A percentile compares a stretch with the other conserved stretches of the same genome.
These are phyloP conservation scores for Drosophila equinoxialis DNA, from an alignment of 1,140 invertebrate species.

Conservation along the genomic window DNA sequence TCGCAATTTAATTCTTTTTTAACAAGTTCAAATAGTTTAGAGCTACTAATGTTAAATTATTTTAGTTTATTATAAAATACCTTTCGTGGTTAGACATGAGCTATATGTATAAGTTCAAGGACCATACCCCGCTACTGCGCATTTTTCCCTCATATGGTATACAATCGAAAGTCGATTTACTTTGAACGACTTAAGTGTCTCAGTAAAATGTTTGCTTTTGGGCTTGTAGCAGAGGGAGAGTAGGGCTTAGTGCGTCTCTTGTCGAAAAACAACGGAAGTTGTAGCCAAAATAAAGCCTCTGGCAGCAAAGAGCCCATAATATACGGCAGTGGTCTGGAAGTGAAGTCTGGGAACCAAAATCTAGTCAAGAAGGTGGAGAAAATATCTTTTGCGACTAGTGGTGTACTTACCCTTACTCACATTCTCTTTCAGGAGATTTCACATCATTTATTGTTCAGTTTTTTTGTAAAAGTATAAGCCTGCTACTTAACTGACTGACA, in stretches of 20 bases:
- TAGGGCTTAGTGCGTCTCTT: constrained; percentile 39
- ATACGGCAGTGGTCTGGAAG: constrained; percentile 44
- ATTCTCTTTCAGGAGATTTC: constrained; percentile 58
- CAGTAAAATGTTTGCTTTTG: constrained; percentile 67
- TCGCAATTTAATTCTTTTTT: no score
- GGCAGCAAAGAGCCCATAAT: constrained; percentile 39
- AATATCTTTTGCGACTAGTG: constrained; percentile 37
- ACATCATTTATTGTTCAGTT: constrained; percentile 68
- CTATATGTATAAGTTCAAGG: constrained; percentile 32
- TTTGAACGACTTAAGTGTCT: constrained; percentile 62
- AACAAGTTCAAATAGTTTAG: no score
- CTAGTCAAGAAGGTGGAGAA: constrained; percentile 21
- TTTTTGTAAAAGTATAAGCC: constrained; percentile 53
- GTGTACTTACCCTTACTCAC: constrained; percentile 9
- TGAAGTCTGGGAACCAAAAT: constrained; percentile 12
- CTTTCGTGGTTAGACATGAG: constrained; percentile 1
- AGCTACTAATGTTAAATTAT: no score
- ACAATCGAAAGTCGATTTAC: constrained; percentile 72
- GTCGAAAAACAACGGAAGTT: constrained; percentile 59
- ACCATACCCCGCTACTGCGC: constrained; percentile 14
- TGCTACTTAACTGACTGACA: constrained; percentile 48
- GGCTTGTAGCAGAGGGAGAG: constrained; percentile 44
- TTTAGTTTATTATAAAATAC: no score
- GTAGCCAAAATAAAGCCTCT: constrained; percentile 49
- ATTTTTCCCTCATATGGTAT: constrained; percentile 46